Base-by-base conservation (phyloP, 2,888 invertebrate genomes). In the Phlogophora meticulosa region DNA sequence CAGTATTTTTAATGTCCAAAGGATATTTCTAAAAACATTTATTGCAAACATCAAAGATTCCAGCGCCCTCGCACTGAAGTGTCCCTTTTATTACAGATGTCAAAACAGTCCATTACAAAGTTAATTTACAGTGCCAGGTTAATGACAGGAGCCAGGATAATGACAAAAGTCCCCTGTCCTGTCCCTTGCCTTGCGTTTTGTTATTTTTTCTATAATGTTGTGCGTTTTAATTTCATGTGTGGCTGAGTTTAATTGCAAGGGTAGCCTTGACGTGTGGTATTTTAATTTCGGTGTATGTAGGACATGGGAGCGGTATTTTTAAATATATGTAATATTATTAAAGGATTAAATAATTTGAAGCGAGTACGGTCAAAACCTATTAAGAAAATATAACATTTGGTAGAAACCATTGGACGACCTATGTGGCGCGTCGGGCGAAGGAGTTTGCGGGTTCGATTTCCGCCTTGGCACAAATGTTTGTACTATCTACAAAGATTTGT, bases 181-280 rank as follows among this genome's bases (percentile, higher is more conserved):
- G 49, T 46, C 45, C 60, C 36, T 36, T 46, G 17, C 13, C 38
- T 40, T 67, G 57, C 43, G 49, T 73, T 76, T 62, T 67, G 56
- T 59, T 60, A 49, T 67, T 67, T 9, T 40, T 15, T 38, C 24
- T 55, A 43, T 34, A n/a, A 49, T 28, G 51, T 40, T 58, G 42
- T 55, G 48, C 24, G 61, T 66, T 73, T 77, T 71, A 72, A 82
- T 82, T 81, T 75, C 67, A 78, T 75, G 78, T 68, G 49, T 73
- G 75, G 48, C 40, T 69, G 72, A 73, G 49, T 80, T 75, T 68
- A 61, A 64, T 72, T 67, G 48, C 58, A 59, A 58, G 46, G 61
- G 58, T 38, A 55, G 20, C 40, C 9, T 38, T 49, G 17, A 63
- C n/a, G 62, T 48, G 40, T 11, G 46, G 56, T 53, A 24, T 70